These are phyloP conservation scores for Rhodinocichla rosea DNA, from an alignment of 2,113 vertebrate genomes.

Conservation along the genomic window DNA sequence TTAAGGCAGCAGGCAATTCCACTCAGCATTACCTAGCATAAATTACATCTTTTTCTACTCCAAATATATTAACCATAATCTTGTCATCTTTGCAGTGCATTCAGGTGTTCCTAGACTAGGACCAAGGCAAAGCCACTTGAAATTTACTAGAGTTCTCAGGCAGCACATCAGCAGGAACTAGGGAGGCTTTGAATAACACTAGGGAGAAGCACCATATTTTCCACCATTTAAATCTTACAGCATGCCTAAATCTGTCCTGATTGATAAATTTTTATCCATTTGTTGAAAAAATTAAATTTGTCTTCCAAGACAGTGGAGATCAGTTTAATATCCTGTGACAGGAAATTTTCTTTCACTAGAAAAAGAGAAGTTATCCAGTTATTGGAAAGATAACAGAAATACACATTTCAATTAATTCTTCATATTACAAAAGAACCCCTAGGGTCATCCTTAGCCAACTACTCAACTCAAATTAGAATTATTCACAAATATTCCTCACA, in stretches of 20 bases:
- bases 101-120: background rate
- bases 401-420: slow-evolving; percentile 56
- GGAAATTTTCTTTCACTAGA: slow-evolving; percentile 29
- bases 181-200: background rate
- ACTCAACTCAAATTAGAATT: slow-evolving; percentile 7
- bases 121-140: background rate
- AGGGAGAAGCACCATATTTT: background rate
- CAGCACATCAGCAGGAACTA: background rate
- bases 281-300: slow-evolving; percentile 1
- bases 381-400: slow-evolving; percentile 39
- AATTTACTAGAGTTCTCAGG: background rate
- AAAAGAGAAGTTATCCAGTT: background rate
- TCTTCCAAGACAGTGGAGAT: background rate
- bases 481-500: background rate
- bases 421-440: slow-evolving; percentile 3
- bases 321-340: slow-evolving; percentile 32
- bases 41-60: background rate
- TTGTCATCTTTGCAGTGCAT: background rate
- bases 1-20: background rate
- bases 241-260: background rate
- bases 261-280: background rate
- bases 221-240: background rate
- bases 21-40: background rate
- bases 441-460: background rate
- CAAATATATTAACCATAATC: background rate